phyloP scores from a whole-genome alignment of 1,140 invertebrate genomes.

The Zaprionus lachaisei region DNA sequence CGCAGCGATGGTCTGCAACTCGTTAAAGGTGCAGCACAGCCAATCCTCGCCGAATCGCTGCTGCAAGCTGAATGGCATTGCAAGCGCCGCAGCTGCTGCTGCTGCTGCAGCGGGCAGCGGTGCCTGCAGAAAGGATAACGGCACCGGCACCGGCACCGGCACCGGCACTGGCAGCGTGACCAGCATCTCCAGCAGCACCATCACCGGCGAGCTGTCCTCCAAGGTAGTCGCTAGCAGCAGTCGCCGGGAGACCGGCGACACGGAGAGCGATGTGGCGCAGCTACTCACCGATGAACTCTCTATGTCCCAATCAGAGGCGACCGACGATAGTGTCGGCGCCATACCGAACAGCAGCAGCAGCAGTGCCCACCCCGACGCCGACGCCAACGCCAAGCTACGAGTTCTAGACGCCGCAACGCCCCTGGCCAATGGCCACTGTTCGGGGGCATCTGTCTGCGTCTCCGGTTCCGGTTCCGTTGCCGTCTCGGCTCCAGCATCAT shows the following conservation, averaged over 20 bases:
- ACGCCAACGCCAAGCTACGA: slow-evolving; percentile 56
- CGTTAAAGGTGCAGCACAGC: slow-evolving; percentile 83
- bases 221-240: slow-evolving; percentile 79
- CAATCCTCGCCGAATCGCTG: slow-evolving; percentile 84
- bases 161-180: slow-evolving; percentile 56
- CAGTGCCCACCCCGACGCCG: slow-evolving; percentile 40
- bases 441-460: slow-evolving; percentile 1
- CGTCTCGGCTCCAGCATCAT: slow-evolving; percentile 7
- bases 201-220: slow-evolving; percentile 74
- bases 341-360: slow-evolving; percentile 78
- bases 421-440: slow-evolving; percentile 73
- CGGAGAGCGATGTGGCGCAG: slow-evolving; percentile 83
- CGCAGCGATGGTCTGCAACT: slow-evolving; percentile 74
- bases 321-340: slow-evolving; percentile 73
- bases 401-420: slow-evolving; percentile 62
- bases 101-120: slow-evolving; percentile 21
- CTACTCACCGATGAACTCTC: slow-evolving; percentile 80
- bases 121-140: slow-evolving; percentile 9
- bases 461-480: not conserved
- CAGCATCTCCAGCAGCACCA: slow-evolving; percentile 79
- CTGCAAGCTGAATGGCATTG: slow-evolving; percentile 72
- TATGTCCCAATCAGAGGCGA: slow-evolving; percentile 82
- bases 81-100: slow-evolving; percentile 9
- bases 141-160: slow-evolving; percentile 35
- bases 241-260: slow-evolving; percentile 76